These are phyloP conservation scores for Drosophila flavopinicola DNA, from an alignment of 2,888 invertebrate species.

Conservation along the genomic window DNA sequence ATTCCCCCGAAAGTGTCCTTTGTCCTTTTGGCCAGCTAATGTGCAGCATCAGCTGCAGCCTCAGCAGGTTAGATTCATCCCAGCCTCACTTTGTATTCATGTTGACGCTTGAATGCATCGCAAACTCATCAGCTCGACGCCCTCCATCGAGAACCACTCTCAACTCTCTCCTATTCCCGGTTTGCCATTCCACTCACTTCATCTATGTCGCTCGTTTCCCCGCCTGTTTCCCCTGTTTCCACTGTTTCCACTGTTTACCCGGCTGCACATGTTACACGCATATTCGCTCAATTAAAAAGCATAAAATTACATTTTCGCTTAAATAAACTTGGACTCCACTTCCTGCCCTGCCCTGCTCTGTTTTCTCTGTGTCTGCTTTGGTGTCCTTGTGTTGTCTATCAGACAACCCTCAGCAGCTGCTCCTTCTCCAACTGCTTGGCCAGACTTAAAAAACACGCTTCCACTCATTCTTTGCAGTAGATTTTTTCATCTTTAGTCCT, in stretches of 20 bases:
- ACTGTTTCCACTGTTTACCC: slow-evolving; percentile 1
- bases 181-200: background rate
- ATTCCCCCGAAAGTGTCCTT: slow-evolving; percentile 21
- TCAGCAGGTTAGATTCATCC: slow-evolving; percentile 36
- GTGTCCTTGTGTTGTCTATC: slow-evolving; percentile 25
- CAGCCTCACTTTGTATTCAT: slow-evolving; percentile 55
- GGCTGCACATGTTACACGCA: slow-evolving; percentile 69
- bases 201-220: slow-evolving; percentile 4
- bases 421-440: background rate
- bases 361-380: slow-evolving; percentile 25
- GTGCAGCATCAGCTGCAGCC: slow-evolving; percentile 50
- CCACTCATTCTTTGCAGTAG: slow-evolving; percentile 4
- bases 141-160: slow-evolving; percentile 5
- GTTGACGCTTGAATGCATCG: slow-evolving; percentile 74
- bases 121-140: slow-evolving; percentile 70
- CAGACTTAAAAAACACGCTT: slow-evolving; percentile 26
- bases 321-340: slow-evolving; percentile 61
- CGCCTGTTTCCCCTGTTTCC: background rate
- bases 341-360: background rate
- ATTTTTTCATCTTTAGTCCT: slow-evolving; percentile 3
- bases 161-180: background rate
- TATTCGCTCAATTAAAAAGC: slow-evolving; percentile 80
- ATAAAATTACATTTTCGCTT: slow-evolving; percentile 79
- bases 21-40: slow-evolving; percentile 38
- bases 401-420: slow-evolving; percentile 14